Evolutionary conservation across 2,113 vertebrate species (phyloP), one percentile per base, ranked within the genome.

Genomic region (Perca fluviatilis): DNA sequence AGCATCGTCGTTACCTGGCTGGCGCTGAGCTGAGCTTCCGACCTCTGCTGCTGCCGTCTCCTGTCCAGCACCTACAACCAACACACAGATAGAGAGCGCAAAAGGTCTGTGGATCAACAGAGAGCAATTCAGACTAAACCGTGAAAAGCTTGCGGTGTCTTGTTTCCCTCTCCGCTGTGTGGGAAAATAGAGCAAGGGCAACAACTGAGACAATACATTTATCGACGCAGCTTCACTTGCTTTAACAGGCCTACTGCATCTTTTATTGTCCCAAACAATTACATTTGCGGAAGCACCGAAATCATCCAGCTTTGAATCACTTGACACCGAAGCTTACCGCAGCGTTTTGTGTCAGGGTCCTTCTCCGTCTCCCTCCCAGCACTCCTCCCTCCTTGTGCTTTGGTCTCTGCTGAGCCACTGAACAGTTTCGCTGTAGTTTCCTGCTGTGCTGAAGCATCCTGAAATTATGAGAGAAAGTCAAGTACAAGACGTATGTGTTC

Each of bases 1-100:
- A 61, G 12, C 23, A 15, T 53, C 13, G 3, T 63, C 5, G 5
- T 74, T 80, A 91, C 92, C 90, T 80, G 79, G 49, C 36, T 78
- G 83, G 13, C 73, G 77, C 69, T 79, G 84, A 73, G 74, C 4
- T 1, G 77, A 73, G 56, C 84, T 56, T 73, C 69, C 57, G 53
- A 33, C 62, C 60, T 80, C 74, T 27, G 62, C 8, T 18, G 47
- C 6, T 23, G 79, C 50, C 0, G 14, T 33, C 61, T 80, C 64
- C 57, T 74, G 61, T 77, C 66, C 74, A 36, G 46, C 54, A 75
- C 60, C 90, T 90, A 23, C 46, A 85, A 21, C 19, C 50, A 50
- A 1, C 6, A 84, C 6, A 77, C 12, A 30, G 6, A 33, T 0
- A 61, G n/a, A 53, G 21, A 56, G 18, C 2, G 30, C 10, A 40